Percentiles rank a stretch among this genome's conserved stretches.
Conservation (phyloP, 37 sponge, comb jelly and placozoan species). For the Geodia barretti region DNA sequence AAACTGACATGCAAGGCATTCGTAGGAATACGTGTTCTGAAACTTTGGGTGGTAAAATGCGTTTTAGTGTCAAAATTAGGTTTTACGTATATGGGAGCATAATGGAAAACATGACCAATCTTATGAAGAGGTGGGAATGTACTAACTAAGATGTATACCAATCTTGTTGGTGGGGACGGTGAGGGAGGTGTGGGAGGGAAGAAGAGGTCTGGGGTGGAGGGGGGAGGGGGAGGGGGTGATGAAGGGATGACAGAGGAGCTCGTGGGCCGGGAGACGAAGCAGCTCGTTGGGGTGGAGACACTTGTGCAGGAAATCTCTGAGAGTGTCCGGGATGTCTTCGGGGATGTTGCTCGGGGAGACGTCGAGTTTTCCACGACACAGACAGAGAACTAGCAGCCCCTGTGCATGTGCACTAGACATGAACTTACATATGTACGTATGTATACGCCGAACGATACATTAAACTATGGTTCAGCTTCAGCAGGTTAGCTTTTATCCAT, state of each 20-base stretch:
- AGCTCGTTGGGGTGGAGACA: slow-evolving; percentile 62
- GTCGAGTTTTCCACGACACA: slow-evolving; percentile 50
- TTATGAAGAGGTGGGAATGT: too few relatives aligned
- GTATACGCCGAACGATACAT: too few relatives aligned
- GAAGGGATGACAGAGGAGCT: slow-evolving; percentile 80
- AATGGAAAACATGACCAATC: too few relatives aligned
- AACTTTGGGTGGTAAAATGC: too few relatives aligned
- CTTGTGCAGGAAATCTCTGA: slow-evolving; percentile 66
- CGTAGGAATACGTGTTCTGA: too few relatives aligned
- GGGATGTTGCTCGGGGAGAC: slow-evolving; percentile 56
- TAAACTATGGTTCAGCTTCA: too few relatives aligned
- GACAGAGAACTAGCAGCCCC: slow-evolving; percentile 79
- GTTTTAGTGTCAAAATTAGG: too few relatives aligned
- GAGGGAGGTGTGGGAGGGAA: not conserved
- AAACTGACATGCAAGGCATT: too few relatives aligned
- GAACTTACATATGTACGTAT: too few relatives aligned
- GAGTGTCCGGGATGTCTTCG: slow-evolving; percentile 31
- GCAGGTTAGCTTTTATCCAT: too few relatives aligned
- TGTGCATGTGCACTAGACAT: not conserved
- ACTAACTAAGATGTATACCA: not conserved
- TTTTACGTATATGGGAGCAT: too few relatives aligned
- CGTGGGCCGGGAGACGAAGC: slow-evolving; percentile 47
- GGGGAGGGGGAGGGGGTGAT: slow-evolving; percentile 38
- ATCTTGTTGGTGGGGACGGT: slow-evolving; percentile 1
- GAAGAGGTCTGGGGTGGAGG: slow-evolving; percentile 14